Percentiles rank a stretch among this genome's conserved stretches.
These are phyloP conservation scores for Saccostrea glomerata DNA, from an alignment of 1,140 invertebrate species.

Conservation along the genomic window DNA sequence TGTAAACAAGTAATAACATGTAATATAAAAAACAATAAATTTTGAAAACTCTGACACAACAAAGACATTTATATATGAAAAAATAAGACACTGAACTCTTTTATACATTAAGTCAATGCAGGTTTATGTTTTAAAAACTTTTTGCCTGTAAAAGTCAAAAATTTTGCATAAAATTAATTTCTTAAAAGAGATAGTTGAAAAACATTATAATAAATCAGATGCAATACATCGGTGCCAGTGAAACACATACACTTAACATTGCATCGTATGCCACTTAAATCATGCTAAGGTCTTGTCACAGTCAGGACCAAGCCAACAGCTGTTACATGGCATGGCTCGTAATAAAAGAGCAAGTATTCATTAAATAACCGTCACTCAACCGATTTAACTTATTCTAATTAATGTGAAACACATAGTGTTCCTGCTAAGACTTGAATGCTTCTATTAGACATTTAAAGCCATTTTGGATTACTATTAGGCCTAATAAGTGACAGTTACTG, in stretches of 20 bases:
- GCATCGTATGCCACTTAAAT: not conserved
- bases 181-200: no score
- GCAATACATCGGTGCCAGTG: not conserved
- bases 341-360: not conserved
- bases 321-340: not conserved
- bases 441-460: not conserved
- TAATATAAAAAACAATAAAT: no score
- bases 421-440: not conserved
- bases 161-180: no score
- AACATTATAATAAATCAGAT: no score
- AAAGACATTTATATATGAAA: no score
- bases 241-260: not conserved
- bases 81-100: no score
- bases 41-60: no score
- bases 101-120: no score
- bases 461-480: not conserved
- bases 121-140: no score
- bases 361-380: not conserved
- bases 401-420: not conserved
- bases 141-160: no score
- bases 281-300: not conserved
- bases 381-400: not conserved
- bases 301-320: not conserved
- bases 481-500: conserved; percentile 12
- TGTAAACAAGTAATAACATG: no score